Evolutionary conservation across 2,797 vertebrate species (phyloP), one percentile per base, ranked within the genome.

Genomic region (Gouania willdenowi): DNA sequence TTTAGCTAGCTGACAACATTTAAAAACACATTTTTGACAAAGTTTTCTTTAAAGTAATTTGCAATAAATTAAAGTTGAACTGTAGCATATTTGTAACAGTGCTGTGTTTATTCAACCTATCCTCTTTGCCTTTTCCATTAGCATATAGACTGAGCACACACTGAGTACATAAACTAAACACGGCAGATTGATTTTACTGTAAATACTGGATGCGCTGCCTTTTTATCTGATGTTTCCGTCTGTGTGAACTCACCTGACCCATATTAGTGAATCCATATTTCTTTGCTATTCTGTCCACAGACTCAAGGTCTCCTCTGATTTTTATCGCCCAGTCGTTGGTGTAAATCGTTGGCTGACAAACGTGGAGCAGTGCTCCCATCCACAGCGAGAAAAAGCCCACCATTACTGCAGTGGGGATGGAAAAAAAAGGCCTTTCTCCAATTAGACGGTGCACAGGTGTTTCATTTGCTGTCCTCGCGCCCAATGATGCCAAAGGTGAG

Each of bases 291-390:
- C 79, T 75, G 80, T 87, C 64, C 54, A 90, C 94, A 76, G 87
- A 82, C 26, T 84, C 55, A 3, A 65, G 59, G 44, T 89, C 90
- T 31, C 91, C 93, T 13, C 72, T 45, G 64, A 97, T 91, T 73
- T 88, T 87, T 53, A 97, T 77, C 1, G 93, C 95, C 95, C 95
- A 98, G 71, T 93, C 88, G 84, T 97, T 96, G 50, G 92, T 97
- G 82, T 91, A 98, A 29, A 91, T 68, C 13, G 77, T 69, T 40
- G 90, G 86, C 29, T 88, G 72, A 72, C 90, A 90, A 52, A 87
- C 60, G 2, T 89, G 89, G 11, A 93, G 70, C 16, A 92, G 44
- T 39, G 85, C 75, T 41, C 85, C 88, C 46, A 92, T 79, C 69
- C 89, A 85, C 56, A 92, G 75, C 15, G 58, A 62, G 41, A 84